A percentile compares a stretch with the other conserved stretches of the same genome.
phyloP scores from a whole-genome alignment of 2,113 vertebrate genomes.

The Halcyon malimbica region DNA sequence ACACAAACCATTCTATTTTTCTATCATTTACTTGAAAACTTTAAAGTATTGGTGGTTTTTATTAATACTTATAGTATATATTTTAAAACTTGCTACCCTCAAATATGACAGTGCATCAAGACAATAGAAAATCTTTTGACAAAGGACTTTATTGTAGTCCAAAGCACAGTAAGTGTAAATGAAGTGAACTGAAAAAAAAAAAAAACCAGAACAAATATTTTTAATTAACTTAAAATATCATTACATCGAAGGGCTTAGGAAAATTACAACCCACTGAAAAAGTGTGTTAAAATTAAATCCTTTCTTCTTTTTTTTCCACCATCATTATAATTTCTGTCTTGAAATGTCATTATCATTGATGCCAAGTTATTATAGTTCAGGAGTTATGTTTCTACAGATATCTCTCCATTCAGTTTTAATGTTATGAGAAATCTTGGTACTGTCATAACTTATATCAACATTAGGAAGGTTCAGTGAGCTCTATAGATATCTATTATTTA shows the following conservation, averaged over 20 bases:
- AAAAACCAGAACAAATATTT: conserved; percentile 12
- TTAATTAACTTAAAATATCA: conserved; percentile 3
- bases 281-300: background rate
- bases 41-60: background rate
- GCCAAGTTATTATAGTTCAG: conserved; percentile 50
- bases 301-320: background rate
- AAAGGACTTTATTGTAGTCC: background rate
- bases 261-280: background rate
- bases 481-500: background rate
- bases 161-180: background rate
- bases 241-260: background rate
- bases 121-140: background rate
- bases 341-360: conserved; percentile 48
- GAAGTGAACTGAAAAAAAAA: background rate
- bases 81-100: background rate
- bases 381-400: conserved; percentile 38
- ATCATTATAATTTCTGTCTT: conserved; percentile 45
- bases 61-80: background rate
- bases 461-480: background rate
- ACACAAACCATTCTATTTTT: background rate
- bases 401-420: conserved; percentile 20
- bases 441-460: conserved; percentile 16
- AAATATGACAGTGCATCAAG: background rate
- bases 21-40: background rate
- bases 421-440: background rate